These are phyloP conservation scores for Standfussiana lucernea DNA, from an alignment of 2,888 invertebrate species.

Conservation along the genomic window DNA sequence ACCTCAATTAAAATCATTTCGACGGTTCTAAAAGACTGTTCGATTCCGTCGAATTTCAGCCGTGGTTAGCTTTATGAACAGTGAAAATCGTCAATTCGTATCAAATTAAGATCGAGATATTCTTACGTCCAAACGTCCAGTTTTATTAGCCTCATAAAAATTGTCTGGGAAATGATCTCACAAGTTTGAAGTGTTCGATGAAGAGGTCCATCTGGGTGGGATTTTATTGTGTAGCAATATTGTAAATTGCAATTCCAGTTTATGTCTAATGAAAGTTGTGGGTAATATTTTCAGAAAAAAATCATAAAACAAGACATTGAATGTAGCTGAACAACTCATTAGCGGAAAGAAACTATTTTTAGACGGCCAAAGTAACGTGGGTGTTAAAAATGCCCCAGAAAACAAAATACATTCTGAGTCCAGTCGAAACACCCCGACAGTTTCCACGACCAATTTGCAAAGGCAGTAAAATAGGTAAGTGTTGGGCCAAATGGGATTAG, in stretches of 20 bases:
- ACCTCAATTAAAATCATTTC: slow-evolving; percentile 26
- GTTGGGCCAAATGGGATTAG: slow-evolving; percentile 61
- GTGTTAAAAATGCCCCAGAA: slow-evolving; percentile 59
- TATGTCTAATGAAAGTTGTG: slow-evolving; percentile 8
- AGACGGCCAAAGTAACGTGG: slow-evolving; percentile 51
- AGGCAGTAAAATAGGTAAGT: slow-evolving; percentile 62
- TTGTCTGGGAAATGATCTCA: slow-evolving; percentile 58
- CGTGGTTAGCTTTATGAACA: slow-evolving; percentile 65
- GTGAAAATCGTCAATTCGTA: slow-evolving; percentile 68
- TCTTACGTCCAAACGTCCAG: slow-evolving; percentile 61
- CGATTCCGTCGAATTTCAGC: slow-evolving; percentile 36
- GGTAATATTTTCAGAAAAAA: slow-evolving; percentile 32
- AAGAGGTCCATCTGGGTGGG: slow-evolving; percentile 47
- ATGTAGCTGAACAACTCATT: slow-evolving; percentile 51
- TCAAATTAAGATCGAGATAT: slow-evolving; percentile 70
- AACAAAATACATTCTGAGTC: slow-evolving; percentile 48
- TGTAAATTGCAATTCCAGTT: slow-evolving; percentile 26
- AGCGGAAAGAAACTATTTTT: slow-evolving; percentile 53
- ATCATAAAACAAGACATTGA: slow-evolving; percentile 46
- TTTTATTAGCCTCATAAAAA: slow-evolving; percentile 70
- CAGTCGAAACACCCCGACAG: slow-evolving; percentile 45
- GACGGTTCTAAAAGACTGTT: slow-evolving; percentile 38
- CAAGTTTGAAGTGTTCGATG: slow-evolving; percentile 52
- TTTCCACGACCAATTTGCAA: slow-evolving; percentile 58
- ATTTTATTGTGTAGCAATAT: slow-evolving; percentile 22